phyloP scores from a whole-genome alignment of 2,797 vertebrate genomes.

The Urophycis tenuis region DNA sequence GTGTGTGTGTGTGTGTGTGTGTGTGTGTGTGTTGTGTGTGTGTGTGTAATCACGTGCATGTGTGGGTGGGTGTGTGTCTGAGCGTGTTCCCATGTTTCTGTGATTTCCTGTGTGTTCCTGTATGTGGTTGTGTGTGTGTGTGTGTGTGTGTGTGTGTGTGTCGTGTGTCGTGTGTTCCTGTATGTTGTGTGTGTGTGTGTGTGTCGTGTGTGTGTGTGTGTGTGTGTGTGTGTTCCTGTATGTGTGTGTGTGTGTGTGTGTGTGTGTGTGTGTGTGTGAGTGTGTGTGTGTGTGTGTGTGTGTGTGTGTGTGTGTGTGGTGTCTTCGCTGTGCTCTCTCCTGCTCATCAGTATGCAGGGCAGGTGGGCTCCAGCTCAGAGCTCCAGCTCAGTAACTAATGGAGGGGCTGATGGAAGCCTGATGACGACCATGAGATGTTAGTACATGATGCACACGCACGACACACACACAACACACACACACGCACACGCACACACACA shows the following conservation, averaged over 20 bases:
- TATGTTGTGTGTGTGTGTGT: no score
- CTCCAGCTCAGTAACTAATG: conserved; percentile 75
- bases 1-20: no score
- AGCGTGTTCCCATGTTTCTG: conserved; percentile 20
- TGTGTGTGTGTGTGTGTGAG: no score
- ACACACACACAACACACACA: conserved; percentile 40
- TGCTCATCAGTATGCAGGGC: conserved; percentile 74
- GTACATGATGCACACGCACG: conserved; percentile 26
- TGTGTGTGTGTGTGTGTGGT: no score
- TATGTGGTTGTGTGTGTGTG: conserved; percentile 23
- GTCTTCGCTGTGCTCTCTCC: conserved; percentile 72
- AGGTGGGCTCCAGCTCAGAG: conserved; percentile 67
- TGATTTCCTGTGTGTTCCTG: conserved; percentile 49
- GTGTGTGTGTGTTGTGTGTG: no score
- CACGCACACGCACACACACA: conserved; percentile 30
- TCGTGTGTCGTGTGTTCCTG: no score
- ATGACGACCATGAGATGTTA: conserved; percentile 73
- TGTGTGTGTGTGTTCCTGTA: no score
- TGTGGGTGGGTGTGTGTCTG: conserved; percentile 40
- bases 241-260: conserved; percentile 59
- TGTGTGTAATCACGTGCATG: neutral
- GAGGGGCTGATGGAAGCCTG: conserved; percentile 76
- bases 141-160: no score
- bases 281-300: no score
- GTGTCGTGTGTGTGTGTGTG: no score